phyloP scores from a whole-genome alignment of 2,888 invertebrate species.

The Siphlonurus alternatus region DNA sequence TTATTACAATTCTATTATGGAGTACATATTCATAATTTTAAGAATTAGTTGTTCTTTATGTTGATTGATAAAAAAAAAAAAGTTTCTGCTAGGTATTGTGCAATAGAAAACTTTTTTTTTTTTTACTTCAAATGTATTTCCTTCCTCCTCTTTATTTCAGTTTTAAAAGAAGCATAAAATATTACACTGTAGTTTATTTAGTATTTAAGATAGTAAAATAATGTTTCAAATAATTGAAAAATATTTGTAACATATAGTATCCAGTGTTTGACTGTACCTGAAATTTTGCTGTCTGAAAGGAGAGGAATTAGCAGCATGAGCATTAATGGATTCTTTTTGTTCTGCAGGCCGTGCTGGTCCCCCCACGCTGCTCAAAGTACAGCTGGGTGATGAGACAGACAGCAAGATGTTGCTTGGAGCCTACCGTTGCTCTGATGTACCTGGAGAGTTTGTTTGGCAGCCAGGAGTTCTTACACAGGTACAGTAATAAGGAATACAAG shows the following conservation, averaged over 20 bases:
- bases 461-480: slow-evolving; percentile 83
- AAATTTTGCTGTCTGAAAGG: too few relatives aligned
- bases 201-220: too few relatives aligned
- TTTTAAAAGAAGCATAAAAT: too few relatives aligned
- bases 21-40: neutral
- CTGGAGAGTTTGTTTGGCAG: slow-evolving; percentile 95
- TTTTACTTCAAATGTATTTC: too few relatives aligned
- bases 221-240: too few relatives aligned
- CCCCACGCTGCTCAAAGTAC: slow-evolving; percentile 59
- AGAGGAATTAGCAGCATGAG: too few relatives aligned
- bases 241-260: too few relatives aligned
- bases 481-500: slow-evolving; percentile 15
- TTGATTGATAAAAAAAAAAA: neutral
- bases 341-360: slow-evolving; percentile 20
- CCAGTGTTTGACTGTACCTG: too few relatives aligned
- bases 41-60: too few relatives aligned
- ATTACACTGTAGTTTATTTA: too few relatives aligned
- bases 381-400: slow-evolving; percentile 93
- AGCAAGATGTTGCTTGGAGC: slow-evolving; percentile 86
- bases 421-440: slow-evolving; percentile 88
- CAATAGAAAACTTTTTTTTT: neutral
- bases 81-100: neutral
- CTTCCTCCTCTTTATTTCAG: too few relatives aligned
- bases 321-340: too few relatives aligned
- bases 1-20: neutral